Percentiles rank a stretch among this genome's conserved stretches.
phyloP scores from a whole-genome alignment of 2,888 invertebrate species.

The Didymodactylos carnosus region DNA sequence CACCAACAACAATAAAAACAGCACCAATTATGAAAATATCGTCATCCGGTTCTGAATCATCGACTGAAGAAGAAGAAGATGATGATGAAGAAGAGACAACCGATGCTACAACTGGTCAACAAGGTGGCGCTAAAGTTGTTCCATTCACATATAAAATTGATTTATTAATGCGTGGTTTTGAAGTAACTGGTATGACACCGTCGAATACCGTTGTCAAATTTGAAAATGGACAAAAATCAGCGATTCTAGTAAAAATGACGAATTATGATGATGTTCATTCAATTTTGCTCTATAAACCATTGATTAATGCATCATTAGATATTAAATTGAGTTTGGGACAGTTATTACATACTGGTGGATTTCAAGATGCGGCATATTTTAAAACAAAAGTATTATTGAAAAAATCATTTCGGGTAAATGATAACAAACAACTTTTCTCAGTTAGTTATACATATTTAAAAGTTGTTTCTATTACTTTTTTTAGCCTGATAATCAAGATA shows the following conservation, averaged over 20 bases:
- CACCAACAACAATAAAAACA: background rate
- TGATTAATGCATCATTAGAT: background rate
- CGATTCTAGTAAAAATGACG: background rate
- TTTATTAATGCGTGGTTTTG: constrained; percentile 3
- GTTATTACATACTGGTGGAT: background rate
- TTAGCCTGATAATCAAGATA: background rate
- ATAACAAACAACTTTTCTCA: background rate
- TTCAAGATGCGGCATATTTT: constrained; percentile 47
- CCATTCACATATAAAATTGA: constrained; percentile 10
- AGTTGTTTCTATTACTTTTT: background rate
- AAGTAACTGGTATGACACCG: constrained; percentile 11
- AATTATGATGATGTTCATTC: background rate
- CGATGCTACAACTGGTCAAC: too few species aligned
- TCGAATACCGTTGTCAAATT: constrained; percentile 8
- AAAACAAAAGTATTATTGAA: constrained; percentile 64
- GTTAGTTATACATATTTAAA: background rate
- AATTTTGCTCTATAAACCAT: background rate
- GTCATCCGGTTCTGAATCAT: too few species aligned
- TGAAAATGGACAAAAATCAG: constrained; percentile 1
- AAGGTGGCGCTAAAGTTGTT: background rate
- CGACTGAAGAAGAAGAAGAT: background rate
- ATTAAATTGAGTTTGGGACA: background rate
- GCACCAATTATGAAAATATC: too few species aligned
- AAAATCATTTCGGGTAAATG: constrained; percentile 31
- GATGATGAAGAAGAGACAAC: background rate